Percentiles rank a stretch among this genome's conserved stretches.
phyloP scores from a whole-genome alignment of 2,888 invertebrate genomes.

The Caenorhabditis becei region DNA sequence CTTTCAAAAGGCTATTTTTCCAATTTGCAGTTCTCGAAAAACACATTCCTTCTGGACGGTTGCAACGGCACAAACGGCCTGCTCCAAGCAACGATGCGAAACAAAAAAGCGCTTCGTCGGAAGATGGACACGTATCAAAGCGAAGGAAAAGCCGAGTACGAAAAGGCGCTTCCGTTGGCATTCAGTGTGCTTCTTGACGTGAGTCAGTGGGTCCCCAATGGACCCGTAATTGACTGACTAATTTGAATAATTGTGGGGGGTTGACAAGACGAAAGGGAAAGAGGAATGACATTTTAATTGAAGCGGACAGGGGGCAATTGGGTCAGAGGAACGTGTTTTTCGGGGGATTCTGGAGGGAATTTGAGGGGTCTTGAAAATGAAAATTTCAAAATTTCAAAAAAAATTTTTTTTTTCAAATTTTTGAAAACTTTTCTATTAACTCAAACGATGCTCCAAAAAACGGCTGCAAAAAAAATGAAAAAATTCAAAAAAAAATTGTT shows the following conservation, averaged over 20 bases:
- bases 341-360: not conserved
- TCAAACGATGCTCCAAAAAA: no score
- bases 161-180: constrained; percentile 89
- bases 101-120: constrained; percentile 80
- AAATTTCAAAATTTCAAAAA: not conserved
- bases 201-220: constrained; percentile 78
- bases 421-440: no score
- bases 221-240: not conserved
- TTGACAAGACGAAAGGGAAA: no score
- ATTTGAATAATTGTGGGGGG: no score
- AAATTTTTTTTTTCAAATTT: no score
- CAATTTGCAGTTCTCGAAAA: constrained; percentile 86
- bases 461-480: no score
- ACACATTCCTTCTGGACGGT: constrained; percentile 87
- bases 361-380: no score
- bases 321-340: no score
- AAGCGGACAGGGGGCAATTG: no score
- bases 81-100: constrained; percentile 88
- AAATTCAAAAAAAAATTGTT: no score
- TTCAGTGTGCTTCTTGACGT: constrained; percentile 89
- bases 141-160: constrained; percentile 90
- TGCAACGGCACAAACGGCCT: constrained; percentile 89
- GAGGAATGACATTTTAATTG: no score
- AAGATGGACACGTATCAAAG: constrained; percentile 86
- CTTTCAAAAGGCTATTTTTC: no score